These are phyloP conservation scores for Euschistus heros DNA, from an alignment of 1,140 invertebrate species.

Conservation along the genomic window DNA sequence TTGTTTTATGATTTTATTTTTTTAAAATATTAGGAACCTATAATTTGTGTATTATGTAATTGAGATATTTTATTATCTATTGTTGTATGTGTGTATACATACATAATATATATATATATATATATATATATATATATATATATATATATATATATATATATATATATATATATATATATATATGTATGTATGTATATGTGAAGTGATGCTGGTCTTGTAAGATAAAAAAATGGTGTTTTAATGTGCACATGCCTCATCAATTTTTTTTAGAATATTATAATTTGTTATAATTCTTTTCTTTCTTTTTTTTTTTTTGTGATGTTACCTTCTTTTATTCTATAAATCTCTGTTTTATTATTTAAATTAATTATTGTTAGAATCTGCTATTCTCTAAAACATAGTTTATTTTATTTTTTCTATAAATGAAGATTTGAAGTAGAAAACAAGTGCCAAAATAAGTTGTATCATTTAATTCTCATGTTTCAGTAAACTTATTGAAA, in stretches of 20 bases:
- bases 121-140: conserved; percentile 38
- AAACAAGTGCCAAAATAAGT: too few species aligned
- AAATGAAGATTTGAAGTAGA: too few species aligned
- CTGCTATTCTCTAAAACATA: too few species aligned
- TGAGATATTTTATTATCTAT: conserved; percentile 28
- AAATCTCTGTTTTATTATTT: too few species aligned
- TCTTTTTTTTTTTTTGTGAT: too few species aligned
- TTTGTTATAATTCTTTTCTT: background rate
- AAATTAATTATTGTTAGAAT: too few species aligned
- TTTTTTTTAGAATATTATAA: conserved; percentile 24
- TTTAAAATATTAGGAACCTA: conserved; percentile 27
- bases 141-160: conserved; percentile 33
- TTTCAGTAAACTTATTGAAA: too few species aligned
- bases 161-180: conserved; percentile 36
- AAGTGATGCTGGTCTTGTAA: conserved; percentile 47
- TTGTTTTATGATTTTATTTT: conserved; percentile 29
- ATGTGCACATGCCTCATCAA: conserved; percentile 44
- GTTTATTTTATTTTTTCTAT: too few species aligned
- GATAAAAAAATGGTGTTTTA: conserved; percentile 43
- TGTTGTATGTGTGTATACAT: conserved; percentile 35
- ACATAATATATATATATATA: conserved; percentile 35
- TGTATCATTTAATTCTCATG: too few species aligned
- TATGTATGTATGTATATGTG: conserved; percentile 43
- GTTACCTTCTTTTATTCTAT: too few species aligned
- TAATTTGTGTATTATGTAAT: conserved; percentile 21